Evolutionary conservation across 2,888 invertebrate genomes (phyloP).

Genomic region (Dusona sp.): DNA sequence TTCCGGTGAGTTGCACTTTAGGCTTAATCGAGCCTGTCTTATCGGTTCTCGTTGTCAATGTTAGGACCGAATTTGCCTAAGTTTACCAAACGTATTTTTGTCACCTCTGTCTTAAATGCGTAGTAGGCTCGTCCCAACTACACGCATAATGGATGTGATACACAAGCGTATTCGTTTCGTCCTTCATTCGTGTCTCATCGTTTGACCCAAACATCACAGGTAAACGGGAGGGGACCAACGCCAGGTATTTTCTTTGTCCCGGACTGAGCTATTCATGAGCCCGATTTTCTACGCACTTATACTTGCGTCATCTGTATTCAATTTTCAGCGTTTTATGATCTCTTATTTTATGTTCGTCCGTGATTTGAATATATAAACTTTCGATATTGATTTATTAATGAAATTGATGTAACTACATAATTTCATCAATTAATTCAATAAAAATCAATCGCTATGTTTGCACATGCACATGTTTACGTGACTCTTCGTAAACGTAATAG

Average conservation of each 20-base stretch:
- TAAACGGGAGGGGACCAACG: constrained; percentile 8
- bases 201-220: constrained; percentile 39
- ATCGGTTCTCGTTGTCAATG: background rate
- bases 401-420: background rate
- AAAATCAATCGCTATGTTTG: background rate
- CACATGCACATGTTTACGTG: background rate
- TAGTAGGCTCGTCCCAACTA: background rate
- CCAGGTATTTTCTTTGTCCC: constrained; percentile 52
- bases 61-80: background rate
- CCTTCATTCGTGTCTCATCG: constrained; percentile 31
- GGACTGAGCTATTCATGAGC: background rate
- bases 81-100: too few species aligned
- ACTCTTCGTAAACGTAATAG: background rate
- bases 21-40: constrained; percentile 10
- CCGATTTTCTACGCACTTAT: constrained; percentile 13
- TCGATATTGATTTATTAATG: background rate
- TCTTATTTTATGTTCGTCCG: background rate
- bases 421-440: background rate
- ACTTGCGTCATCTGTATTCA: constrained; percentile 16
- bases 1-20: constrained; percentile 78
- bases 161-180: constrained; percentile 6
- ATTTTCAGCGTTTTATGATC: background rate
- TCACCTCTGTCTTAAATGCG: background rate
- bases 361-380: background rate
- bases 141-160: background rate